Percentiles rank a stretch among this genome's conserved stretches.
These are phyloP conservation scores for Sebastiscus tertius DNA, from an alignment of 2,797 vertebrate species.

Conservation along the genomic window DNA sequence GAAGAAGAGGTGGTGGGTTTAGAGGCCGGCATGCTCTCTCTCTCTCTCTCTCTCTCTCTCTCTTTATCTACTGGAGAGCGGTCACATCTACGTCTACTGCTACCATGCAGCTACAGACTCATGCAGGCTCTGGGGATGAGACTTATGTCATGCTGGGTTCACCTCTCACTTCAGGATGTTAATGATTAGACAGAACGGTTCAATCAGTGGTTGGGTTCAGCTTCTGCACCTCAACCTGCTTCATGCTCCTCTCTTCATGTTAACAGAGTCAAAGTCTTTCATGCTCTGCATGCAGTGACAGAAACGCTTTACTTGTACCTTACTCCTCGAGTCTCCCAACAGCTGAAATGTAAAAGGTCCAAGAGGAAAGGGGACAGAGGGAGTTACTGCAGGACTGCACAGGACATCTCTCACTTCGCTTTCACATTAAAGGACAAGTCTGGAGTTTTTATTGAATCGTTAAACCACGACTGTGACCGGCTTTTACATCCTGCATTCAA, in stretches of 20 bases:
- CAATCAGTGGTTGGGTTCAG: too few relatives aligned
- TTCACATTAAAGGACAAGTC: too few relatives aligned
- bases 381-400: neutral
- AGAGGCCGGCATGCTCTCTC: too few relatives aligned
- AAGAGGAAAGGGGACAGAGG: neutral
- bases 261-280: too few relatives aligned
- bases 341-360: slow-evolving; percentile 85
- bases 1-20: neutral
- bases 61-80: too few relatives aligned
- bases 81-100: too few relatives aligned
- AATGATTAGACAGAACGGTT: neutral
- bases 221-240: neutral
- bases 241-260: too few relatives aligned
- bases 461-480: neutral
- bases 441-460: too few relatives aligned
- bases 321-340: slow-evolving; percentile 99
- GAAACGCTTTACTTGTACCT: slow-evolving; percentile 83
- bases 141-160: neutral
- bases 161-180: neutral
- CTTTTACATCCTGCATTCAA: neutral
- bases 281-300: too few relatives aligned
- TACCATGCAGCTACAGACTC: neutral
- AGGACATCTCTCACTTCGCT: too few relatives aligned
- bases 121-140: neutral
- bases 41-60: too few relatives aligned